Evolutionary conservation across 2,888 invertebrate species (phyloP).

Genomic region (Chromoteleia sp.): DNA sequence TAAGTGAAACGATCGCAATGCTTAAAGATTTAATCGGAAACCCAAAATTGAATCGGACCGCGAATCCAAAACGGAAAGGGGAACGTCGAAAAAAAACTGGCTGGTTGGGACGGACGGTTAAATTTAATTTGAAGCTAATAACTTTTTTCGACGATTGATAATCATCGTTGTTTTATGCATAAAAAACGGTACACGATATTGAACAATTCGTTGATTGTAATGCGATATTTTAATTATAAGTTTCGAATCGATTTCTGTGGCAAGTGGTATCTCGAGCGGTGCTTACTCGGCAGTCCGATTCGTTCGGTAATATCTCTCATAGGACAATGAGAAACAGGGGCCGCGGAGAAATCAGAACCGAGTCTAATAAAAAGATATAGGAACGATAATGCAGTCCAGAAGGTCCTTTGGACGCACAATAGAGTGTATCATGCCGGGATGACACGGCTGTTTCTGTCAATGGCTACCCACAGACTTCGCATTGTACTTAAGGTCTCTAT

Average conservation of each 20-base stretch:
- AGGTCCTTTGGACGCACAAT: slow-evolving; percentile 81
- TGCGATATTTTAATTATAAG: slow-evolving; percentile 63
- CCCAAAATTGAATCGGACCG: slow-evolving; percentile 18
- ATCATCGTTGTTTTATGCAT: background rate
- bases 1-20: slow-evolving; percentile 2
- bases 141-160: slow-evolving; percentile 7
- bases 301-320: slow-evolving; percentile 55
- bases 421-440: slow-evolving; percentile 83
- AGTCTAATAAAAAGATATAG: slow-evolving; percentile 81
- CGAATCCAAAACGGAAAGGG: slow-evolving; percentile 11
- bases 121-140: slow-evolving; percentile 16
- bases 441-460: slow-evolving; percentile 83
- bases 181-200: slow-evolving; percentile 1
- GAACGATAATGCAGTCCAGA: slow-evolving; percentile 80
- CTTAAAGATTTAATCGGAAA: slow-evolving; percentile 27
- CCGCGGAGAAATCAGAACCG: slow-evolving; percentile 74
- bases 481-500: slow-evolving; percentile 80
- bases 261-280: slow-evolving; percentile 69
- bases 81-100: too few species aligned
- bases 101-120: background rate
- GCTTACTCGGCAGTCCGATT: slow-evolving; percentile 69
- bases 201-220: slow-evolving; percentile 38
- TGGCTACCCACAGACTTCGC: slow-evolving; percentile 80
- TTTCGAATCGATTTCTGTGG: slow-evolving; percentile 67
- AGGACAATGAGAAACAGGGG: slow-evolving; percentile 77